Evolutionary conservation across 1,140 invertebrate genomes (phyloP), one percentile per base, ranked within the genome.

Genomic region (Cyclargus thomasi): DNA sequence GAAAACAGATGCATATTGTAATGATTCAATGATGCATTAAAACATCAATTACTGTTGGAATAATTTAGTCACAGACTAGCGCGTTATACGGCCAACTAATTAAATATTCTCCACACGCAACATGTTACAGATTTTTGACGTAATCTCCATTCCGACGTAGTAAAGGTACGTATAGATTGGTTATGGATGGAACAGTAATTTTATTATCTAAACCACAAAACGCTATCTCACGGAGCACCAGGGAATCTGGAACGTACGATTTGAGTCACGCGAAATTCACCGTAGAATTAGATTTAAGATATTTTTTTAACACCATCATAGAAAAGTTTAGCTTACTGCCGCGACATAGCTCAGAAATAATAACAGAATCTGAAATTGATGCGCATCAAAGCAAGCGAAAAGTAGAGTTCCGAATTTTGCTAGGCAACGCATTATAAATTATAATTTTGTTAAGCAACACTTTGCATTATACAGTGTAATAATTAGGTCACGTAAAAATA

Each of bases 81-180:
- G 55, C 17, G 55, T 59, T 59, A 47, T 47, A 20, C 55, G 55
- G 17, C 10, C 55, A 59, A 59, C 21, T 59, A 59, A 59, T 59
- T 20, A 59, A 59, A 21, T 21, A 59, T 21, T 59, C 55, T 59
- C 55, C 55, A 59, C 55, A 59, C 18, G 55, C 55, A 8, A 59
- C 55, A 20, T 11, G 10, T 18, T 59, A 59, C 55, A 59, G 20
- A 11, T 59, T 55, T 55, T 59, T 10, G 20, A 59, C 55, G 55
- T 59, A 59, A 59, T 59, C 20, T 20, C 18, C 18, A 59, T 59
- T 59, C 18, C 18, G 55, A 59, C 1, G n/a, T 55, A 59, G 39
- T 47, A 14, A 47, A 47, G 39, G 39, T 16, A 14, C 39, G 39
- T 47, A 47, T 47, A 47, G 39, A 47, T 47, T 47, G 39, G 39